Percentiles rank a stretch among this genome's conserved stretches.
These are phyloP conservation scores for Platichthys flesus DNA, from an alignment of 2,113 vertebrate genomes.

Conservation along the genomic window DNA sequence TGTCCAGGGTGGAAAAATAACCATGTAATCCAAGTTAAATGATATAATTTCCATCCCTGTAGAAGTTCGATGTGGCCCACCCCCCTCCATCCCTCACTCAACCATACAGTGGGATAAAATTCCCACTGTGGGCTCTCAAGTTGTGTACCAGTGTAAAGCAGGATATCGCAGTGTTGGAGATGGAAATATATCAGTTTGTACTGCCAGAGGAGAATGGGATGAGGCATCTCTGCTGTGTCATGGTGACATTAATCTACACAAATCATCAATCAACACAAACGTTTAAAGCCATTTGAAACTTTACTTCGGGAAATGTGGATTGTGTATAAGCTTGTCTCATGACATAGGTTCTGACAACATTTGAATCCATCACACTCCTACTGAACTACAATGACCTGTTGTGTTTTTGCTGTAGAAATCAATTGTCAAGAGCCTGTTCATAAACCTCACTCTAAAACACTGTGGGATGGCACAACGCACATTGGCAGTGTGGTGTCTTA, in stretches of 20 bases:
- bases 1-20: neutral
- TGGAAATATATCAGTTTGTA: slow-evolving; percentile 75
- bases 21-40: neutral
- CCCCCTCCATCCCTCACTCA: slow-evolving; percentile 59
- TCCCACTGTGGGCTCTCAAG: slow-evolving; percentile 69
- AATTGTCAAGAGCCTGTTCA: slow-evolving; percentile 60
- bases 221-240: slow-evolving; percentile 71
- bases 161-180: slow-evolving; percentile 67
- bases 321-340: too few relatives aligned
- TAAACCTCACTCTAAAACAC: slow-evolving; percentile 49
- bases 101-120: slow-evolving; percentile 64
- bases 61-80: slow-evolving; percentile 74
- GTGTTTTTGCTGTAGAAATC: slow-evolving; percentile 72
- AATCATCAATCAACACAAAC: too few relatives aligned
- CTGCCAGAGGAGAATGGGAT: slow-evolving; percentile 78
- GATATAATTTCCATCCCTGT: slow-evolving; percentile 40
- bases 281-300: neutral
- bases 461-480: slow-evolving; percentile 60
- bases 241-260: slow-evolving; percentile 64
- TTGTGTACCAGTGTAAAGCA: slow-evolving; percentile 70
- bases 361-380: neutral
- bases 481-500: slow-evolving; percentile 65
- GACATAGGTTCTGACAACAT: neutral
- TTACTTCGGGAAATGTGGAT: neutral
- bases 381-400: slow-evolving; percentile 8